Evolutionary conservation across 2,888 invertebrate genomes (phyloP), one percentile per base, ranked within the genome.

Genomic region (Lycia hirtaria): DNA sequence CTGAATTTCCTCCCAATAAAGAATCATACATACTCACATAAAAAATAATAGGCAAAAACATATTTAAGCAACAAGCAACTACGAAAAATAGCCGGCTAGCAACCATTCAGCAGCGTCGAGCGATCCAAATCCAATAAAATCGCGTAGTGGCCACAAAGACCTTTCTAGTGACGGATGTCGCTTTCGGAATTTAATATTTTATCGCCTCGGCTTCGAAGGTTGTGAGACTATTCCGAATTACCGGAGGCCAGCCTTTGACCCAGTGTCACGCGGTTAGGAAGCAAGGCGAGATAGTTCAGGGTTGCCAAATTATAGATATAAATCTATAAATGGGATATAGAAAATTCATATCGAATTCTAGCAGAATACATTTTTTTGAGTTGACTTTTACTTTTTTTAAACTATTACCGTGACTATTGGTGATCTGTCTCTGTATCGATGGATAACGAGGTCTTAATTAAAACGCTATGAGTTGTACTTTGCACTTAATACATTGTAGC

Each of bases 161-260:
- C 67, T 60, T 58, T 58, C 54, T 69, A 65, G 72, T 80, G 79
- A 78, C 76, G 76, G 72, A 78, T 72, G 71, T 77, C 76, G 69
- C 62, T 64, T 56, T 12, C 22, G 73, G 80, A 80, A 81, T 81
- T 81, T 80, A 81, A 81, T 81, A 81, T 80, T 79, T 80, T 74
- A 75, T 71, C 67, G 64, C 68, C 52, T 51, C 32, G 51, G 62
- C 62, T 60, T 64, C 64, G 62, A 65, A 64, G 69, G 67, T 60
- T 64, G 67, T 65, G 68, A 64, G 69, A 69, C 64, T 68, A 69
- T 67, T 70, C 60, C 43, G 63, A 66, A 65, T 71, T 65, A 71
- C 57, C 43, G 52, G 38, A 17, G 32, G 1, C 35, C 40, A 48
- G 38, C 55, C 51, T 62, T 57, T 60, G 56, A 65, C 65, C 60